These are phyloP conservation scores for Netelia virgata DNA, from an alignment of 2,888 invertebrate genomes.

Conservation along the genomic window DNA sequence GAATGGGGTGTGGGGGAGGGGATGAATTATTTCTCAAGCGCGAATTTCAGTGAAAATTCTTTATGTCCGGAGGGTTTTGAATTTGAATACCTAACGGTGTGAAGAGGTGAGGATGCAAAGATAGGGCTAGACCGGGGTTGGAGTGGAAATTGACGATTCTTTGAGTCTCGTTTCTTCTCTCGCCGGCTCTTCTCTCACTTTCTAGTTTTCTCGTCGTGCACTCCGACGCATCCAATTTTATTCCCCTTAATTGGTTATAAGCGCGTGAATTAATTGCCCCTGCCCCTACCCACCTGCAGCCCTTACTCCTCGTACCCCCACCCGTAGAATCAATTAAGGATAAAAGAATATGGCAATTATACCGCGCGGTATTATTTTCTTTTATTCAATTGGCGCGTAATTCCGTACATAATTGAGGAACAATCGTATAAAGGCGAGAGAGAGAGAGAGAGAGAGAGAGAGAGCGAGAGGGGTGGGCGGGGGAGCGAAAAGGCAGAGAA, in stretches of 20 bases:
- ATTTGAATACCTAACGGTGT: conserved; percentile 57
- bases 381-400: conserved; percentile 10
- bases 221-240: conserved; percentile 9
- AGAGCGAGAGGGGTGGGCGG: conserved; percentile 7
- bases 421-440: conserved; percentile 4
- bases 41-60: conserved; percentile 47
- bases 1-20: not conserved
- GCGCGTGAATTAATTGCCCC: conserved; percentile 40
- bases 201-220: not conserved
- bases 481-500: no score
- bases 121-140: no score
- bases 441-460: conserved; percentile 21
- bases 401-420: conserved; percentile 1
- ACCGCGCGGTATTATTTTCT: conserved; percentile 28
- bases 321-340: conserved; percentile 40
- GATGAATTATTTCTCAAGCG: conserved; percentile 57
- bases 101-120: not conserved
- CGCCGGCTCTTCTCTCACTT: not conserved
- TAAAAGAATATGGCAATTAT: conserved; percentile 41
- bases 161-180: conserved; percentile 35
- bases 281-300: not conserved
- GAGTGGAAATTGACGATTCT: conserved; percentile 43
- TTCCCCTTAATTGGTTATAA: conserved; percentile 39
- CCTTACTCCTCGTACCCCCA: not conserved
- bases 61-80: conserved; percentile 44